Base-by-base conservation (phyloP, 2,888 invertebrate species). In the Tanaodytes sp. region DNA sequence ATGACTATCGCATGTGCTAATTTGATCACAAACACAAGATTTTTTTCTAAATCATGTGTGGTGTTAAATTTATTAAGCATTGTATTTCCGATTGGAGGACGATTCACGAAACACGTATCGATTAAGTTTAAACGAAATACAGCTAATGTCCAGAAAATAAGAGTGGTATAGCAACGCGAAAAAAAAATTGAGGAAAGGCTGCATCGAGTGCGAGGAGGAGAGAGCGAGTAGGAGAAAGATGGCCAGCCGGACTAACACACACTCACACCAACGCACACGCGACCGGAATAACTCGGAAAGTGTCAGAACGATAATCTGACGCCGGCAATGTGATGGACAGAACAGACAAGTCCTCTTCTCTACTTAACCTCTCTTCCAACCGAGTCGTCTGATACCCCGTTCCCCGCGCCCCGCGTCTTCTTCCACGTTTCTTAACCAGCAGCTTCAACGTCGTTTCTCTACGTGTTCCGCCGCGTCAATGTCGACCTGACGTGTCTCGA, bases 291-390 rank as follows among this genome's bases (percentile, higher is more conserved):
- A 84, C 84, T 84, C 81, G 81, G 77, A 84, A 84, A 85, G 83
- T 84, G 85, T 84, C 84, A 82, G 84, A 83, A 84, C 84, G 84
- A 84, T 85, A 85, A 85, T 84, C 85, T 82, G 84, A 85, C 84
- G 82, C 80, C 76, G 77, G 83, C 84, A 78, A 84, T 79, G 81
- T 83, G 84, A 84, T 81, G 77, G 77, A 80, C 78, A 76, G 76
- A 70, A 75, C 75, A 68, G 76, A 74, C 74, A 75, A 74, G 74
- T 75, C 74, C 74, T 65, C 71, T 68, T 72, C 70, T 68, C 71
- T 70, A 61, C 63, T 72, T 72, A 71, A 68, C 71, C 72, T 68
- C 71, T 69, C 72, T 72, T 73, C 62, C 73, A 70, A 70, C 72
- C 74, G 67, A 62, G 65, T 75, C 23, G 23, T 23, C 23, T 23